Base-by-base conservation (phyloP, 2,888 invertebrate genomes). In the Sesia apiformis region DNA sequence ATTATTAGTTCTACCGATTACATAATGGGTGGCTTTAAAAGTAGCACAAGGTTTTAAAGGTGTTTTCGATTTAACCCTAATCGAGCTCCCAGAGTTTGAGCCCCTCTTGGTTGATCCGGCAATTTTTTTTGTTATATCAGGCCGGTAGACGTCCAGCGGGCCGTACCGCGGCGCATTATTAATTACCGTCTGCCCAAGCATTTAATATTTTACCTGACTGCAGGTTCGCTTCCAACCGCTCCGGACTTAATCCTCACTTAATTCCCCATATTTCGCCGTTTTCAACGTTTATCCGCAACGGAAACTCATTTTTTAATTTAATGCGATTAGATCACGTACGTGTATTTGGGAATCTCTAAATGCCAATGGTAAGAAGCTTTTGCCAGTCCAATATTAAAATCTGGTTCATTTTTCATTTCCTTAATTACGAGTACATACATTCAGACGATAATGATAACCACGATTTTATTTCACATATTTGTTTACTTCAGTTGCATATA, bases 81-180 rank as follows among this genome's bases (percentile, higher is more conserved):
- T 8, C 8, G 46, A 50, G 75, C 77, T 74, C 69, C 62, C 68
- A 70, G 74, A 78, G 78, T 80, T 78, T 81, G 72, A 7, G 39
- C 55, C 39, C 70, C 67, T 69, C 68, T 66, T 64, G 69, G 69
- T 73, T 81, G 80, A 83, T 81, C 82, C 80, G 74, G 78, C 76
- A 77, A 85, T 83, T 86, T 86, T 62, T 86, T 84, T 78, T 72
- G 78, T 80, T 83, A 84, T 78, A 80, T 84, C 80, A 82, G 78
- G 73, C 65, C 67, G 63, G 67, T 58, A 68, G 72, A 63, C 69
- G 68, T 65, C 69, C 70, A 67, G 63, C 64, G 66, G 59, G 67
- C 67, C 70, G 70, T 69, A 75, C 70, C 69, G 71, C 67, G 63
- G 72, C 78, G 76, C 78, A 85, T 87, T 86, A 87, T 86, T 87